Base-by-base conservation (phyloP, 2,888 invertebrate genomes). In the Tipula unca region DNA sequence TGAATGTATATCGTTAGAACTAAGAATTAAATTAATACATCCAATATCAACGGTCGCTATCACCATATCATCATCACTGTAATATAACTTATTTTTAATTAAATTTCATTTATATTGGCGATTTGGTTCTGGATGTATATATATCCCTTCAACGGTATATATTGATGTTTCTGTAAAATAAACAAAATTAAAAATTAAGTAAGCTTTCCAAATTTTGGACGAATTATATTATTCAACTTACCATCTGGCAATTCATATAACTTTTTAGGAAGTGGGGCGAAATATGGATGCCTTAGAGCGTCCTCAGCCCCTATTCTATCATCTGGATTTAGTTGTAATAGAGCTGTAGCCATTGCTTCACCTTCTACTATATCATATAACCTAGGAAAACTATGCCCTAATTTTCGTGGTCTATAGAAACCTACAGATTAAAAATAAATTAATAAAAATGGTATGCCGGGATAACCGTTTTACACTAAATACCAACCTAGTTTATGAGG, bases 61-160 rank as follows among this genome's bases (percentile, higher is more conserved):
- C 83, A 83, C 35, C 29, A 32, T 83, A 83, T 83, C 83, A 83
- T 83, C 83, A 35, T 83, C 83, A 83, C 35, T 35, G 35, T 83
- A 83, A 69, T 69, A 69, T 69, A 69, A 69, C 35, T 83, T 35
- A 83, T 83, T 83, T 83, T 83, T 83, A 29, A 83, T 32, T 83
- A 83, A 83, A 84, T 91, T 91, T 91, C 91, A 91, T 91, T 91
- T 91, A 88, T 88, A 90, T 89, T 94, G 94, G 88, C 91, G 89
- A 89, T 91, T 91, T 86, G 91, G 90, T 92, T 98, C 98, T 86
- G 95, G 94, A 91, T 95, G 94, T 89, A 97, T 91, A 91, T 95
- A 94, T 89, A 98, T 94, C 89, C 98, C 98, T 92, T 98, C 97
- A 90, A 98, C 97, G 89, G 95, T 96, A 93, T 97, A 98, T 93